Conservation (phyloP, 1,140 invertebrate genomes). For the Euwallacea similis region DNA sequence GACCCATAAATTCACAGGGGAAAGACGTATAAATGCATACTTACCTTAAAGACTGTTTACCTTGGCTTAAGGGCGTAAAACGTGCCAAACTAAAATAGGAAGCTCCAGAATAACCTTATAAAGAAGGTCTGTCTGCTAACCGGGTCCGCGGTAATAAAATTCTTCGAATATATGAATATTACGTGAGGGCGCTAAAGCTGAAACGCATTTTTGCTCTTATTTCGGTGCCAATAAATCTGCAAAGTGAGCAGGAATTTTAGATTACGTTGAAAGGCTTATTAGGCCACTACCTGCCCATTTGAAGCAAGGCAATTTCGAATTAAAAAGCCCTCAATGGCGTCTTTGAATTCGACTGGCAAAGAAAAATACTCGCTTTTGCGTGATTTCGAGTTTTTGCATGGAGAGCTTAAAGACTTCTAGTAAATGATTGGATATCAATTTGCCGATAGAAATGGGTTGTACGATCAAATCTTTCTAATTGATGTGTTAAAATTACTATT, state of each 20-base stretch:
- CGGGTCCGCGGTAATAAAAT: slow-evolving; percentile 17
- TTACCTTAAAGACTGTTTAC: slow-evolving; percentile 4
- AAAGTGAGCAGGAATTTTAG: slow-evolving; percentile 10
- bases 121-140: slow-evolving; percentile 7
- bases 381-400: no score
- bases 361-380: neutral
- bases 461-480: no score
- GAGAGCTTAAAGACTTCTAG: no score
- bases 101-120: slow-evolving; percentile 10
- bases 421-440: no score
- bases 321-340: neutral
- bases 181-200: slow-evolving; percentile 17
- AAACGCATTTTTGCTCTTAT: slow-evolving; percentile 27
- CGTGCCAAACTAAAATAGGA: slow-evolving; percentile 19
- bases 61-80: slow-evolving; percentile 1
- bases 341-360: neutral
- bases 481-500: no score
- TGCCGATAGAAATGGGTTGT: no score
- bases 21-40: neutral
- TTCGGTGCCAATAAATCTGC: slow-evolving; percentile 12
- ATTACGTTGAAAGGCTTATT: slow-evolving; percentile 1
- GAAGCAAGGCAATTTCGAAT: neutral
- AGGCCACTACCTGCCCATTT: neutral
- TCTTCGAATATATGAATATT: slow-evolving; percentile 24
- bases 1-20: no score